Conservation (phyloP, 2,888 invertebrate genomes). For the Chalcis sispes region DNA sequence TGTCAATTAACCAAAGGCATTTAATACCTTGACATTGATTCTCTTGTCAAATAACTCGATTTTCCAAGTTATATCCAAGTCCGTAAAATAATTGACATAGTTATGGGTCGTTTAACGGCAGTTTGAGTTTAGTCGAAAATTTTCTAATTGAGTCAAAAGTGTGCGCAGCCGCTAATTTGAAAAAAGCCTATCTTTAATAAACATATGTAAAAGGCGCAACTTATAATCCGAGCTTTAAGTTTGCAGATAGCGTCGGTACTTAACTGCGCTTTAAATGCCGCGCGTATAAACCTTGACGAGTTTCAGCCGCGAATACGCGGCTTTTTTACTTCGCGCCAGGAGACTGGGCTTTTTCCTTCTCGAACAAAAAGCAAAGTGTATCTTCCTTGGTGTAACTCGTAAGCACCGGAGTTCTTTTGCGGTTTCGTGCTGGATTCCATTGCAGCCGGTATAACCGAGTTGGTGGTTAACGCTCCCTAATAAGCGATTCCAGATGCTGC, state of each 20-base stretch:
- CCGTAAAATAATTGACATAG: no score
- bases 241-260: constrained; percentile 45
- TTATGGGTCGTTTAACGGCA: no score
- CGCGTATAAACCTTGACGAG: neutral
- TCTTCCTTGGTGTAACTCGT: no score
- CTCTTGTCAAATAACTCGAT: no score
- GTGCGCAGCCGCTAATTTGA: neutral
- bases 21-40: no score
- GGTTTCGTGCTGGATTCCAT: no score
- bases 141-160: constrained; percentile 14
- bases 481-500: constrained; percentile 56
- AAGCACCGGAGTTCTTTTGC: no score
- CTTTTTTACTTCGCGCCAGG: neutral
- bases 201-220: constrained; percentile 6
- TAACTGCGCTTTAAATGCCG: neutral
- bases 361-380: neutral
- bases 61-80: no score
- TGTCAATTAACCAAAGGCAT: no score
- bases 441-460: constrained; percentile 56
- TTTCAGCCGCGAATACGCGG: neutral
- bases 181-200: constrained; percentile 5
- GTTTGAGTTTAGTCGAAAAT: no score
- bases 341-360: neutral
- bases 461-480: constrained; percentile 67
- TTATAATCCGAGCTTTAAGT: constrained; percentile 26